phyloP scores from a whole-genome alignment of 2,888 invertebrate species.

The Platypus cylindrus region DNA sequence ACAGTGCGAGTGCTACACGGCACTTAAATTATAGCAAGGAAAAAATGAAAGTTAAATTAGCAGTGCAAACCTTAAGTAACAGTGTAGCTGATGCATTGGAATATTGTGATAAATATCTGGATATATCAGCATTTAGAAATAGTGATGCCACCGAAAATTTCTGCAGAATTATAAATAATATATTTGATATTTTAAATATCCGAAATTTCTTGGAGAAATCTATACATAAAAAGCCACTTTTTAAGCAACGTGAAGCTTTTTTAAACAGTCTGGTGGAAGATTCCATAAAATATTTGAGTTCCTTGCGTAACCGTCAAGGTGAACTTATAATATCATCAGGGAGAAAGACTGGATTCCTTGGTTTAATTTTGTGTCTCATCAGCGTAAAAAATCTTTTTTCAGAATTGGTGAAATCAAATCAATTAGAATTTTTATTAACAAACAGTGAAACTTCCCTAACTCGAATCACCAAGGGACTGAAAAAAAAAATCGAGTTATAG shows the following conservation, averaged over 20 bases:
- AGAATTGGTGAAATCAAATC: too few relatives aligned
- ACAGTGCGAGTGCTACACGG: too few relatives aligned
- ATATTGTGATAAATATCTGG: constrained; percentile 1
- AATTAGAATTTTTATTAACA: too few relatives aligned
- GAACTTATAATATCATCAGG: constrained; percentile 1
- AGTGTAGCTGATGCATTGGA: constrained; percentile 7
- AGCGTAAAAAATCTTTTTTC: too few relatives aligned
- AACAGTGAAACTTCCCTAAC: too few relatives aligned
- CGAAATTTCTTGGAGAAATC: constrained; percentile 11
- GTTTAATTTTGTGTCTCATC: constrained; percentile 9
- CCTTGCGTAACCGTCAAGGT: background rate
- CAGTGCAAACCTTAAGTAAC: constrained; percentile 9
- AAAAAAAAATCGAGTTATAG: too few relatives aligned
- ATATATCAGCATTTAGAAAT: background rate
- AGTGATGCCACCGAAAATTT: constrained; percentile 4
- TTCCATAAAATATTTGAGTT: too few relatives aligned
- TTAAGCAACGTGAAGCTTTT: constrained; percentile 2
- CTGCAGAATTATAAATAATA: constrained; percentile 7
- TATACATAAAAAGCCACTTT: constrained; percentile 5
- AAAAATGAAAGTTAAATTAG: constrained; percentile 11
- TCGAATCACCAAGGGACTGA: too few relatives aligned
- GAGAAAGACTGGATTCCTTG: constrained; percentile 11
- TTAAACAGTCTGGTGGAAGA: too few relatives aligned
- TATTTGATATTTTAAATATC: constrained; percentile 9
- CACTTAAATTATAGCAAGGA: constrained; percentile 9